Evolutionary conservation across 1,140 invertebrate species (phyloP), one percentile per base, ranked within the genome.

Genomic region (Drosophila ohnishii): DNA sequence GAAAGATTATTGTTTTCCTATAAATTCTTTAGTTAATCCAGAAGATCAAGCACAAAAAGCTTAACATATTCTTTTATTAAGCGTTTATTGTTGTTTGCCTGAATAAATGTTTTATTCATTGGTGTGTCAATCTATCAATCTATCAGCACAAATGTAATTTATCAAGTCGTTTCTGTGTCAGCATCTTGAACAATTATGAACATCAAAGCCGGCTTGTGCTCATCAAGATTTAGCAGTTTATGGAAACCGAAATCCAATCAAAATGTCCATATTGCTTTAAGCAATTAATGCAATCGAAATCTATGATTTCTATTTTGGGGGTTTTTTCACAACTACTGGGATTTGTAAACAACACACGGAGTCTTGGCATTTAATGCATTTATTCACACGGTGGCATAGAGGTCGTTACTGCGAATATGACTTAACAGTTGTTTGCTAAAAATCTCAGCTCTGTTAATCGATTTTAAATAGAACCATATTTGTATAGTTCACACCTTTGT

Each of bases 401-500:
- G 67, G 48, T 62, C 53, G 22, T 50, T 55, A 44, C 11, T 25
- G 25, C 25, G 25, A 61, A 63, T 56, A 34, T 48, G 35, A 69
- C 62, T 77, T 76, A 60, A 58, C 80, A 74, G 63, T 62, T 81
- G 61, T 70, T 66, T 66, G 82, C 55, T 64, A 84, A 59, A 86
- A 70, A 47, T 61, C 39, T 16, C 28, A 10, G 28, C n/a, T 51
- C 47, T 62, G 72, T 37, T 84, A 85, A 80, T 77, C 60, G 59
- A 69, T 76, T 80, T 73, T 64, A 85, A 84, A 84, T 83, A 47
- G 79, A 59, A 66, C 59, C 45, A 72, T 85, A 78, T 84, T 85
- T 84, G 57, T 39, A 50, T n/a, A 39, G 25, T 77, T 84, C 82
- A 86, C 81, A 81, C 81, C 51, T 60, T 10, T 35, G 40, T 39